These are phyloP conservation scores for Taurulus bubalis DNA, from an alignment of 2,113 vertebrate genomes.

Conservation along the genomic window DNA sequence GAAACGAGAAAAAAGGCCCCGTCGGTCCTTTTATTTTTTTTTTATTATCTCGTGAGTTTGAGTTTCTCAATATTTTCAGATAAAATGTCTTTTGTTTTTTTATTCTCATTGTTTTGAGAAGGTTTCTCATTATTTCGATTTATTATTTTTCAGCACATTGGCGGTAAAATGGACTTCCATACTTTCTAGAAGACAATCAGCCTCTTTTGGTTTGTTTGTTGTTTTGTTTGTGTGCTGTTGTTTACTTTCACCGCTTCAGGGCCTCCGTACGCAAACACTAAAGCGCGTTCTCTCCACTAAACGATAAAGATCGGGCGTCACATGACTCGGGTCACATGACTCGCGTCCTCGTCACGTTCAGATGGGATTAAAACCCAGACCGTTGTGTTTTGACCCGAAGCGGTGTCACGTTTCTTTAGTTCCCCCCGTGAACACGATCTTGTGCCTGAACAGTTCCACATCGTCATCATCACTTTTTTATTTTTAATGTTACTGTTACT, in stretches of 20 bases:
- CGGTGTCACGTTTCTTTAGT: not conserved
- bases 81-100: too few species aligned
- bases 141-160: too few species aligned
- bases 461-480: conserved; percentile 72
- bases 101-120: too few species aligned
- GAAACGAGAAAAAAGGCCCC: too few species aligned
- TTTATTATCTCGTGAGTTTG: not conserved
- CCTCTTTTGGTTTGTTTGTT: not conserved
- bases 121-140: too few species aligned
- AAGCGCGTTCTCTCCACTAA: not conserved
- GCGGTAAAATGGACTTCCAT: not conserved
- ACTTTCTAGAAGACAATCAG: not conserved
- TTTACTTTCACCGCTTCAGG: not conserved
- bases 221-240: not conserved
- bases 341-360: conserved; percentile 14
- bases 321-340: conserved; percentile 11
- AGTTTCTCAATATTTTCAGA: not conserved
- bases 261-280: conserved; percentile 3
- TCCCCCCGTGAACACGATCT: conserved; percentile 21
- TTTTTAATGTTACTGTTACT: conserved; percentile 7
- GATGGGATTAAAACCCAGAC: conserved; percentile 68
- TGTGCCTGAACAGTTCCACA: conserved; percentile 85
- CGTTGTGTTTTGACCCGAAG: too few species aligned
- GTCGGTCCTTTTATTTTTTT: too few species aligned
- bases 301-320: not conserved